Base-by-base conservation (phyloP, 2,888 invertebrate species). In the Idaea straminata region DNA sequence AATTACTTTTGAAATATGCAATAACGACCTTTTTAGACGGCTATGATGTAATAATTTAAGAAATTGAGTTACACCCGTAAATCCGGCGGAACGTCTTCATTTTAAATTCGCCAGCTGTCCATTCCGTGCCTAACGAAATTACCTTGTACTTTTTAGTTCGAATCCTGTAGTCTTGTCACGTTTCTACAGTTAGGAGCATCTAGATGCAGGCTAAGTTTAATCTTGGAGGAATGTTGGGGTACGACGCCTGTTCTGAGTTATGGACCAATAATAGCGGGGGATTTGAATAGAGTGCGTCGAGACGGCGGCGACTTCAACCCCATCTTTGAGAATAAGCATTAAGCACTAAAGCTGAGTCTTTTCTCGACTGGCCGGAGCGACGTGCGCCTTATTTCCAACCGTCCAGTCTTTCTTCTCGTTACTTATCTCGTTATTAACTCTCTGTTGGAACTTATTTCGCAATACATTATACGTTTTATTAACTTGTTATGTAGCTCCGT, bases 241-340 rank as follows among this genome's bases (percentile, higher is more conserved):
- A 85, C 82, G 83, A 79, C 82, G 78, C 78, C 79, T 77, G 80
- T 81, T 79, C 83, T 83, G 84, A 89, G 83, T 90, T 87, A 91
- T 90, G 82, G 82, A 78, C 83, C 84, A 86, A 90, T 91, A 91
- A 91, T 87, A 82, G 81, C 76, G 80, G 71, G 73, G 82, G 82
- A 86, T 87, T 86, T 88, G 85, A 88, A 88, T 90, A 83, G 73
- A 72, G 74, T 74, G 80, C 83, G 84, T 74, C 86, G 77, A 73
- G 81, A 81, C 82, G 84, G 80, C 84, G 81, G 80, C 82, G 84
- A 80, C 83, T 81, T 68, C 83, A 73, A 78, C 78, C 78, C 80
- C 74, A 79, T 79, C 74, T 73, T 79, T 72, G 75, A 72, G 70
- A 75, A 72, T n/a, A n/a, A n/a, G n/a, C n/a, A n/a, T 76, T 78